Evolutionary conservation across 2,797 vertebrate genomes (phyloP).

Genomic region (Cichlasoma orientale): DNA sequence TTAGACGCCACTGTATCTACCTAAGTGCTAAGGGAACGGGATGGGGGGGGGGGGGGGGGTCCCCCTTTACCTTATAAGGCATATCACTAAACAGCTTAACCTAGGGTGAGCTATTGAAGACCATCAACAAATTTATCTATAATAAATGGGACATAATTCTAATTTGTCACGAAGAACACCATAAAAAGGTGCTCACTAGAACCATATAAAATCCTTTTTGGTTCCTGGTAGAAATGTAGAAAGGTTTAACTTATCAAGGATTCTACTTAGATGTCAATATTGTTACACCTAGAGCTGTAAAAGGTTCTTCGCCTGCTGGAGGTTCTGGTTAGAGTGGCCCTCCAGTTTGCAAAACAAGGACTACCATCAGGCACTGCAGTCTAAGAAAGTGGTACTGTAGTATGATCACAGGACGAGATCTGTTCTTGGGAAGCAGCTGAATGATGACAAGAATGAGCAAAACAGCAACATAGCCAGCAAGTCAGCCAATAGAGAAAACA

Average conservation of each 20-base stretch:
- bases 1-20: slow-evolving; percentile 38
- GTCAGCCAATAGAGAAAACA: not conserved
- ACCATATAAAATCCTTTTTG: too few species aligned
- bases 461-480: not conserved
- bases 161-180: too few species aligned
- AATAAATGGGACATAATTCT: not conserved
- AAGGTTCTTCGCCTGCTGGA: too few species aligned
- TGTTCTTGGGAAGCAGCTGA: not conserved
- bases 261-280: too few species aligned
- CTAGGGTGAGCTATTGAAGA: not conserved
- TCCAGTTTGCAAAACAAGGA: not conserved
- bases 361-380: too few species aligned
- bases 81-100: not conserved
- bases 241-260: too few species aligned
- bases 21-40: slow-evolving; percentile 23
- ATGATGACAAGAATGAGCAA: not conserved
- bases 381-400: not conserved
- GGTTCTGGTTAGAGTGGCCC: not conserved
- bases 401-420: not conserved
- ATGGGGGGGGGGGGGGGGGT: slow-evolving; percentile 4
- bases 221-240: too few species aligned
- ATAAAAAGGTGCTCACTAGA: too few species aligned
- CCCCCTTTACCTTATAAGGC: slow-evolving; percentile 3
- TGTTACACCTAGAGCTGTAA: too few species aligned
- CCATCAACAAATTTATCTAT: not conserved